These are phyloP conservation scores for Mongoloraphidia duomilia DNA, from an alignment of 2,888 invertebrate species.

Conservation along the genomic window DNA sequence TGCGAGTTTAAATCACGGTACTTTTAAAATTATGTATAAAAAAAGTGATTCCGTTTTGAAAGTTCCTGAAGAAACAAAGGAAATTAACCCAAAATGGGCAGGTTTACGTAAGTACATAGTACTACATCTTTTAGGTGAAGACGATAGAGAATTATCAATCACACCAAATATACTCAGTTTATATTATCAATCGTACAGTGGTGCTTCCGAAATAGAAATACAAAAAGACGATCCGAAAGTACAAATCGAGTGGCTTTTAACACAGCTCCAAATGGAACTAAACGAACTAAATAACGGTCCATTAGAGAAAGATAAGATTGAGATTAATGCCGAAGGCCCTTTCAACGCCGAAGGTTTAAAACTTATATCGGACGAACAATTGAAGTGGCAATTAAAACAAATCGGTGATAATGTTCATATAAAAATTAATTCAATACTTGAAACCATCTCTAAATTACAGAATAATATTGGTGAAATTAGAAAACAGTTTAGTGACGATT, in stretches of 20 bases:
- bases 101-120: slow-evolving; percentile 25
- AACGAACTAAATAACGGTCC: slow-evolving; percentile 11
- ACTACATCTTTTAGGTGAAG: slow-evolving; percentile 24
- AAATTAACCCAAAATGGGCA: slow-evolving; percentile 23
- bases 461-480: slow-evolving; percentile 16
- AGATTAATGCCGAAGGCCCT: neutral
- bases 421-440: slow-evolving; percentile 16
- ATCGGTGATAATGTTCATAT: slow-evolving; percentile 3
- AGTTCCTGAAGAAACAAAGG: neutral
- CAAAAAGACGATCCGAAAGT: slow-evolving; percentile 21
- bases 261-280: slow-evolving; percentile 23
- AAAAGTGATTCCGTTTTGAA: slow-evolving; percentile 6
- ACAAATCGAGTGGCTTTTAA: slow-evolving; percentile 27
- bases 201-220: slow-evolving; percentile 19
- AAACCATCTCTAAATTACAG: slow-evolving; percentile 16
- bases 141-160: slow-evolving; percentile 24
- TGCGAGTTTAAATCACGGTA: slow-evolving; percentile 24
- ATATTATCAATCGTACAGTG: slow-evolving; percentile 27
- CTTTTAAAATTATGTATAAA: slow-evolving; percentile 23
- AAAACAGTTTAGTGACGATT: slow-evolving; percentile 16
- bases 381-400: neutral
- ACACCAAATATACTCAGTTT: slow-evolving; percentile 26
- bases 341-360: too few species aligned
- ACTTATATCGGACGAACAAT: too few species aligned
- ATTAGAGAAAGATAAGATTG: neutral